Evolutionary conservation across 2,797 vertebrate species (phyloP).

Genomic region (Amazona finschi): DNA sequence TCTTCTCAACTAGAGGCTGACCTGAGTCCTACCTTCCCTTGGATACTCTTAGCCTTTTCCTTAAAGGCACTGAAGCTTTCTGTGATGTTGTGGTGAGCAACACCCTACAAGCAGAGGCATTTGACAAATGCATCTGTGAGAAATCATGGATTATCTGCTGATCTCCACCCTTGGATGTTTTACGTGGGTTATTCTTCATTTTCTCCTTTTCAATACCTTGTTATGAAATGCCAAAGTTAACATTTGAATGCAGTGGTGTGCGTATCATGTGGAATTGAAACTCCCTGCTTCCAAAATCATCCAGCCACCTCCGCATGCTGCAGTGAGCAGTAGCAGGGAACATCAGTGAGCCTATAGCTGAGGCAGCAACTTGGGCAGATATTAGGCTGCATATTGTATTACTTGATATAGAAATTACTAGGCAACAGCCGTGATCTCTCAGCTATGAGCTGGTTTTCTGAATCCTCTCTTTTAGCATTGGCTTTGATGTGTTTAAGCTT

Average conservation of each 20-base stretch:
- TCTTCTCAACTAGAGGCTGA: background rate
- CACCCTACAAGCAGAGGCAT: background rate
- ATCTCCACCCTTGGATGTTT: background rate
- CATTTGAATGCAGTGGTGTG: background rate
- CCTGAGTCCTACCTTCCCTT: background rate
- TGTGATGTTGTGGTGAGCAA: background rate
- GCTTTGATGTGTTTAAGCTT: background rate
- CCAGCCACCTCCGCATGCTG: background rate
- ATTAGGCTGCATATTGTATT: background rate
- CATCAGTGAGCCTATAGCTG: background rate
- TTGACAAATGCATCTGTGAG: background rate
- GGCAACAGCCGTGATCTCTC: background rate
- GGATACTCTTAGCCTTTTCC: background rate
- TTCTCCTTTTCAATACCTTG: background rate
- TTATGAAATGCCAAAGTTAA: slow-evolving; percentile 62
- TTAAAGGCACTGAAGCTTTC: background rate
- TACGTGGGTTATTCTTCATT: background rate
- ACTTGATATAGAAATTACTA: background rate
- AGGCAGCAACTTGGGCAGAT: background rate
- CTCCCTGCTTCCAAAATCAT: background rate
- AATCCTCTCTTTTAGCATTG: background rate
- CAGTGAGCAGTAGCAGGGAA: background rate
- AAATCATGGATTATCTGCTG: background rate
- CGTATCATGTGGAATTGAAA: background rate
- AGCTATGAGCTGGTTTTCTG: background rate